Evolutionary conservation across 2,113 vertebrate genomes (phyloP), one percentile per base, ranked within the genome.

Genomic region (Panthera leo): DNA sequence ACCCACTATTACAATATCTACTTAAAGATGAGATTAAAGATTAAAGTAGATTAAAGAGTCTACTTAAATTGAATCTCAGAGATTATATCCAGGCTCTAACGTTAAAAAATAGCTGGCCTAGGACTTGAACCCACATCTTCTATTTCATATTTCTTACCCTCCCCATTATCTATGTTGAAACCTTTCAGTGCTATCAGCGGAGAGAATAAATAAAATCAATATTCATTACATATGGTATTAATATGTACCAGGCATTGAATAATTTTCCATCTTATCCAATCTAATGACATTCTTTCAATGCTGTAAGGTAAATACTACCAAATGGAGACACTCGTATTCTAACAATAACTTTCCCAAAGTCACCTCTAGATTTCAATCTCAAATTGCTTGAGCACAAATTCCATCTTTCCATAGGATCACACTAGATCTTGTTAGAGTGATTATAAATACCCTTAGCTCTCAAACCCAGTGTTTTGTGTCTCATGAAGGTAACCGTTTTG

Each of bases 61-160:
- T 45, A 55, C 4, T 63, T 48, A 92, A 92, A n/a, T 71, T 68
- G 39, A 95, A 42, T n/a, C 12, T 83, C 34, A 83, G 29, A 93
- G 51, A 63, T 89, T 83, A 96, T 89, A 11, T 90, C 45, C 34
- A 93, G 90, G 82, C 11, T 92, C 65, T 91, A 89, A 92, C 51
- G 11, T 34, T 92, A 86, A 87, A 65, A 92, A 97, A 86, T 36
- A 87, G 55, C 18, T 78, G 31, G 93, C 3, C 3, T 91, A 55
- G 31, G 36, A 39, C 21, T 87, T 93, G 93, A 95, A n/a, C 4
- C 3, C 2, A 80, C 12, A 55, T 95, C 36, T 67, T 61, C 34
- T 85, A 89, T 82, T 91, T 75, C 42, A 91, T 67, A 94, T 96
- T 65, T 63, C 51, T 90, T 63, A 63, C 9, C 16, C 7, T 93